These are phyloP conservation scores for Sebastes taczanowskii DNA, from an alignment of 2,797 vertebrate genomes.

Conservation along the genomic window DNA sequence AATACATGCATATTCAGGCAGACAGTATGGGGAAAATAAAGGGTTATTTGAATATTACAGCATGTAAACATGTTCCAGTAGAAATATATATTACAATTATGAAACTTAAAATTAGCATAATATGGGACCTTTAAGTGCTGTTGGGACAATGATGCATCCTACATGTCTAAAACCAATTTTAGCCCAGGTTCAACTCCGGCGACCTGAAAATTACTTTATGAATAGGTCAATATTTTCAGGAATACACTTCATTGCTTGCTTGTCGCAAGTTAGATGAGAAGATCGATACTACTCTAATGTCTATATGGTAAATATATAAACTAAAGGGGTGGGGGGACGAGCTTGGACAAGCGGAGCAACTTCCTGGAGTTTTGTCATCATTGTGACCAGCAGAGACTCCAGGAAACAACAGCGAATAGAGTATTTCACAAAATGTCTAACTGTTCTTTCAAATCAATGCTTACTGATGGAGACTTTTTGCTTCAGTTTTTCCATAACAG, in stretches of 20 bases:
- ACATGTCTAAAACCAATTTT: neutral
- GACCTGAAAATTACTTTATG: neutral
- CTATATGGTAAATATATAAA: neutral
- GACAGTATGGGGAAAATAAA: no score
- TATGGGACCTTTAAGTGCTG: no score
- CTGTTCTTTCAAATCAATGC: neutral
- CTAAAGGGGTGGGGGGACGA: fast-evolving
- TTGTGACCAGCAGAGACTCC: neutral
- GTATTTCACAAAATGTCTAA: neutral
- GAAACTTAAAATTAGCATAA: no score
- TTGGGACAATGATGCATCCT: neutral
- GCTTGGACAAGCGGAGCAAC: no score
- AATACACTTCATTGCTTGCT: neutral
- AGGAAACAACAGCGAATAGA: neutral
- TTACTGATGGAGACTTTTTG: neutral
- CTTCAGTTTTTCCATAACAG: neutral
- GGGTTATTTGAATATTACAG: no score
- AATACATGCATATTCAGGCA: no score
- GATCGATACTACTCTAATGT: neutral
- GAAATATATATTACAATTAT: no score
- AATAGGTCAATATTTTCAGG: neutral
- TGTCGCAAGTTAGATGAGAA: neutral
- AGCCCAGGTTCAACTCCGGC: no score
- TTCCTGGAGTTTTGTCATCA: neutral
- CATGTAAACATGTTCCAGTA: no score